These are phyloP conservation scores for Chanos chanos DNA, from an alignment of 2,797 vertebrate genomes.

Conservation along the genomic window DNA sequence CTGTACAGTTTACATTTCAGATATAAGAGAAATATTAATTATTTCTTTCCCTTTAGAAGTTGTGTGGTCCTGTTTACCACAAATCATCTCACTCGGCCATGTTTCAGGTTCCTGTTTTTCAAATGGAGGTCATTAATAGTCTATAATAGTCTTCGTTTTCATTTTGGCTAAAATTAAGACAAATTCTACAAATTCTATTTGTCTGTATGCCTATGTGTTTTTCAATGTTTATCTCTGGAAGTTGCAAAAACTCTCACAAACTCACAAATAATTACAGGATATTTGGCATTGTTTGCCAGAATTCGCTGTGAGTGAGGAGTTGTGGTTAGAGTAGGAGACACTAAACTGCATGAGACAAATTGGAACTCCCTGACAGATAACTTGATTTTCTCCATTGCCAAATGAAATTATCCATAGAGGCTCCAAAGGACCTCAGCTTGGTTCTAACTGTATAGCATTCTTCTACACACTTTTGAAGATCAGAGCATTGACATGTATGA, in stretches of 20 bases:
- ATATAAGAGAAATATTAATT: too few relatives aligned
- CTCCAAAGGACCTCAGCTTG: slow-evolving; percentile 51
- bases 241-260: slow-evolving; percentile 20
- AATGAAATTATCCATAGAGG: slow-evolving; percentile 54
- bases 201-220: slow-evolving; percentile 56
- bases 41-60: too few relatives aligned
- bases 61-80: too few relatives aligned
- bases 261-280: too few relatives aligned
- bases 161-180: slow-evolving; percentile 45
- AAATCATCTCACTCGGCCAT: slow-evolving; percentile 10
- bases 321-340: slow-evolving; percentile 31
- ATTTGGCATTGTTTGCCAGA: too few relatives aligned
- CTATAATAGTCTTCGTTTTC: slow-evolving; percentile 63
- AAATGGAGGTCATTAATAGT: slow-evolving; percentile 32
- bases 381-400: slow-evolving; percentile 51
- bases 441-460: slow-evolving; percentile 45
- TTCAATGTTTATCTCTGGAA: slow-evolving; percentile 51
- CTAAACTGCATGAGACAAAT: slow-evolving; percentile 47
- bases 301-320: slow-evolving; percentile 20
- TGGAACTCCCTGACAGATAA: slow-evolving; percentile 60
- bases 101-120: not conserved
- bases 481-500: slow-evolving; percentile 33
- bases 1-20: too few relatives aligned
- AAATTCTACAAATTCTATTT: slow-evolving; percentile 32
- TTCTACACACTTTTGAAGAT: slow-evolving; percentile 31